Evolutionary conservation across 2,797 vertebrate genomes (phyloP), one percentile per base, ranked within the genome.

Genomic region (Anguilla anguilla): DNA sequence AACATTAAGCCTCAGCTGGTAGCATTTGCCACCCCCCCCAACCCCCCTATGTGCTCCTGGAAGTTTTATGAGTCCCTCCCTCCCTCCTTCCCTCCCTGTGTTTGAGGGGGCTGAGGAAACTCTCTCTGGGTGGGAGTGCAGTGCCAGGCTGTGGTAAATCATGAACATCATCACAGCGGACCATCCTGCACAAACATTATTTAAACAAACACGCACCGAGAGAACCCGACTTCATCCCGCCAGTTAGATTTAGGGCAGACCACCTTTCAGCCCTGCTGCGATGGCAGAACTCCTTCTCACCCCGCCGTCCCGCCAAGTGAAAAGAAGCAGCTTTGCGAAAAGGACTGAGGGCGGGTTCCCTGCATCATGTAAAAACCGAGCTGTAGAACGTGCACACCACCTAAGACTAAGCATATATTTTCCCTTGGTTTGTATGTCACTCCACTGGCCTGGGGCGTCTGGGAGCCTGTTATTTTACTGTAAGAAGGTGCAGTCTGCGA

Each of bases 201-300:
- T 88, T 67, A 86, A 82, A 86, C 77, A 88, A 88, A 85, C 39
- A 86, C 2, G 51, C 55, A 85, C 35, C 49, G 83, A 77, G n/a
- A 53, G 77, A 39, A 55, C 35, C 17, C 19, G 10, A 25, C 15
- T 82, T 84, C 83, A 88, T 7, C 43, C 7, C 19, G 53, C 69
- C 53, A 39, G n/a, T 83, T 64, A n/a, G 61, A 83, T 86, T 83
- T 83, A 43, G 74, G 85, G 59, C n/a, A 83, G 77, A 86, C 88
- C 51, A 25, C 61, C 86, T 81, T 81, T 51, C 19, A 39, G 72
- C 51, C 86, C 28, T 39, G n/a, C 31, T 55, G 49, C 31, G 9
- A 86, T n/a, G 49, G 67, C 28, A 51, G 85, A 39, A 31, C 69
- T 79, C 46, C 49, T 57, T 22, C 25, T 51, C 77, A 35, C 39